Conservation (phyloP, 2,888 invertebrate genomes). For the Troilus luridus region DNA sequence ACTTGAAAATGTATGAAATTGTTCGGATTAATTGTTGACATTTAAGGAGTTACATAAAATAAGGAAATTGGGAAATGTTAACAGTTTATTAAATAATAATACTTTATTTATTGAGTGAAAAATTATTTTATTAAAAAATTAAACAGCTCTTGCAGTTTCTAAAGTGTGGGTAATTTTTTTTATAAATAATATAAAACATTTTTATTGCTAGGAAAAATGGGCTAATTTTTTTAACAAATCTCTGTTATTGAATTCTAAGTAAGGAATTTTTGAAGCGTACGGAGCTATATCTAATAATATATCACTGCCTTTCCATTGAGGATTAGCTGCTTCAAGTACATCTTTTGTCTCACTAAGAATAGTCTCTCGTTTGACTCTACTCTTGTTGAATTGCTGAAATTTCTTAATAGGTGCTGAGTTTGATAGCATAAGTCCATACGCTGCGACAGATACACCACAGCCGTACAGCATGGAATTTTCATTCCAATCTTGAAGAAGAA, state of each 20-base stretch:
- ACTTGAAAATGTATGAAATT: too few species aligned
- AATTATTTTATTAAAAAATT: neutral
- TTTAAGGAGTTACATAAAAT: neutral
- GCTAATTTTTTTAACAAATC: slow-evolving; percentile 47
- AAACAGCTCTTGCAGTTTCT: neutral
- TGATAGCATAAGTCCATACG: slow-evolving; percentile 59
- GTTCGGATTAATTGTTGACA: neutral
- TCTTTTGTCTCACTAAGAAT: slow-evolving; percentile 28
- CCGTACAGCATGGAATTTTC: slow-evolving; percentile 54
- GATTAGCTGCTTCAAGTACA: slow-evolving; percentile 24
- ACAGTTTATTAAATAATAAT: neutral
- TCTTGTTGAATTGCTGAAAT: slow-evolving; percentile 63
- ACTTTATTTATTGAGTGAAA: neutral
- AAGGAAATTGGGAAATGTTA: neutral
- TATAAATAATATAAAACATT: neutral
- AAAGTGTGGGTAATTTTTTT: neutral
- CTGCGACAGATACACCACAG: slow-evolving; percentile 58
- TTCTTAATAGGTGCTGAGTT: slow-evolving; percentile 61
- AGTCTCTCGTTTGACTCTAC: slow-evolving; percentile 36
- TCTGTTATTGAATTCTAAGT: neutral
- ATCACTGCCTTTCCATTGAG: slow-evolving; percentile 44
- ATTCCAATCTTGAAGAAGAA: slow-evolving; percentile 55
- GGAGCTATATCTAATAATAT: slow-evolving; percentile 55
- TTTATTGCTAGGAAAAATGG: neutral
- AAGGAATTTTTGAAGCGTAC: slow-evolving; percentile 14